Base-by-base conservation (phyloP, 2,797 vertebrate species). In the Microctenopoma lineatum region DNA sequence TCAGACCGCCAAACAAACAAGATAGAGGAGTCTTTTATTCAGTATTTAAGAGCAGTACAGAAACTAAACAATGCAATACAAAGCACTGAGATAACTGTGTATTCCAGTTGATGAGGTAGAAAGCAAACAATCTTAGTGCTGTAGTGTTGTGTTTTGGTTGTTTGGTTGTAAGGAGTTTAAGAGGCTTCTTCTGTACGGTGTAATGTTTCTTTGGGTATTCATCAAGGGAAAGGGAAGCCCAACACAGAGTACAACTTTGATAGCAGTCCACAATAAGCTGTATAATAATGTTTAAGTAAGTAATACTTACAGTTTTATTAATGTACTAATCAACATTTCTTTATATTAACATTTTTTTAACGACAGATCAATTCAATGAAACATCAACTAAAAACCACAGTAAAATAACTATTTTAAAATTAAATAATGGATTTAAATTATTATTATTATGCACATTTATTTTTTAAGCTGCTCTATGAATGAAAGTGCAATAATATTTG, bases 1-100 rank as follows among this genome's bases (percentile, higher is more conserved):
- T 95, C 93, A 95, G 84, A 77, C 74, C 32, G 45, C 65, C 79
- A 79, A 80, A 76, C 79, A 87, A 91, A 92, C 86, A 85, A 84
- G 78, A 75, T 60, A 69, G 51, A 68, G 57, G 51, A 77, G 76
- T 85, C 84, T 86, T 79, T 84, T 60, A 70, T 72, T 72, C 21
- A 5, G 14, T 52, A 64, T 70, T 11, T 44, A 50, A n/a, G 60
- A 25, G 59, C 48, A 48, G 61, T 68, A 32, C 42, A 10, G 79
- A 48, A 21, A 61, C 29, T 67, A 54, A 54, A 32, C 29, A 32
- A 7, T 32, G 29, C 29, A 32, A 32, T 32, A 32, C 29, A 34
- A 34, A 34, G 25, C 7, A 65, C 46, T 62, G 52, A 62, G 29
- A 73, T 74, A 72, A 79, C 66, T 52, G 29, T 39, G 51, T 80